Conservation (phyloP, 2,888 invertebrate species). For the Mongoloraphidia duomilia region DNA sequence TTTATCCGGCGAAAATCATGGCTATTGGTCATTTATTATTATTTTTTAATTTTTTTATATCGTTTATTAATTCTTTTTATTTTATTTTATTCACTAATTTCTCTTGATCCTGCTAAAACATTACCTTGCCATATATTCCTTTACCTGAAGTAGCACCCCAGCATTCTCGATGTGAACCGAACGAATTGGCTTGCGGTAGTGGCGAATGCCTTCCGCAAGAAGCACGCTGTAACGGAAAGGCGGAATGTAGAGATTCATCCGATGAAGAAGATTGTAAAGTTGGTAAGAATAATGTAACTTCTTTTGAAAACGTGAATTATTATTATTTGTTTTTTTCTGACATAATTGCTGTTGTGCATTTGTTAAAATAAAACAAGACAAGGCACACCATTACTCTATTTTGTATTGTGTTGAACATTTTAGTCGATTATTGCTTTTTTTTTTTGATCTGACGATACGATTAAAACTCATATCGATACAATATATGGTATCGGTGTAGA, state of each 20-base stretch:
- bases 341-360: no score
- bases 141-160: conserved; percentile 7
- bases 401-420: no score
- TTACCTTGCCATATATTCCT: conserved; percentile 1
- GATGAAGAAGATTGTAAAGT: conserved; percentile 47
- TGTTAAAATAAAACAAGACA: no score
- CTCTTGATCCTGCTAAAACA: no score
- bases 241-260: conserved; percentile 48
- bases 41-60: conserved; percentile 10
- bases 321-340: no score
- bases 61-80: conserved; percentile 4
- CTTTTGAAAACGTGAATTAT: no score
- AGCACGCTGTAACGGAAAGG: conserved; percentile 40
- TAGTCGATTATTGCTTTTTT: no score
- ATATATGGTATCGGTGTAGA: no score
- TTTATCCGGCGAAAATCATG: neutral
- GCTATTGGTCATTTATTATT: conserved; percentile 4
- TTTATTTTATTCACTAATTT: neutral
- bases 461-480: no score
- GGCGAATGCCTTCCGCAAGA: conserved; percentile 38
- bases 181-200: conserved; percentile 48
- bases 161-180: conserved; percentile 27
- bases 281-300: no score
- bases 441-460: no score
- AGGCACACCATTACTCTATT: no score